Conservation (phyloP, 2,888 invertebrate species). For the Hypselothyrea guttata region DNA sequence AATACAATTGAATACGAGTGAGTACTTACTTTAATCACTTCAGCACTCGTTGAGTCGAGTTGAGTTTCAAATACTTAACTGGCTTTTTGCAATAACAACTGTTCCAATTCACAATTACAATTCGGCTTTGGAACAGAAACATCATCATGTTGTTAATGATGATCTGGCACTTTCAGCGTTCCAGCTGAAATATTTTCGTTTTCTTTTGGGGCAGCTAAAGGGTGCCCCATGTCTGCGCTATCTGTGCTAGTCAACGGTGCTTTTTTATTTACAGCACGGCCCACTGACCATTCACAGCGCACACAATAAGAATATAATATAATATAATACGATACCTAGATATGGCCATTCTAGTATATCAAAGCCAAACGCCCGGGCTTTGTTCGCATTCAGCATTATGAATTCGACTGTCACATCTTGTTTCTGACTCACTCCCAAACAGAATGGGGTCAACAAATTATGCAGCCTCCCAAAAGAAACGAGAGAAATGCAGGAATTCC, state of each 20-base stretch:
- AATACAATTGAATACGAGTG: constrained; percentile 16
- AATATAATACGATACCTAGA: constrained; percentile 5
- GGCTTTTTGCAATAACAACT: constrained; percentile 16
- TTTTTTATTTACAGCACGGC: constrained; percentile 24
- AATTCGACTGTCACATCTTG: constrained; percentile 33
- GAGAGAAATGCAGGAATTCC: not conserved
- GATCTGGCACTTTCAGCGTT: constrained; percentile 60
- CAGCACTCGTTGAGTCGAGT: constrained; percentile 14
- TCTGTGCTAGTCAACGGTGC: constrained; percentile 69
- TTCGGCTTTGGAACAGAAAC: constrained; percentile 11
- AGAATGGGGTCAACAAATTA: constrained; percentile 22
- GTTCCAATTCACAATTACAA: constrained; percentile 42
- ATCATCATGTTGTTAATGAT: constrained; percentile 24
- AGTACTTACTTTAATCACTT: constrained; percentile 31
- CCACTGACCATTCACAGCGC: constrained; percentile 23
- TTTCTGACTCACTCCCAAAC: not conserved
- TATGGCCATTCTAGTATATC: constrained; percentile 8
- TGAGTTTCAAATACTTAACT: constrained; percentile 12
- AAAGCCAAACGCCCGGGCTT: constrained; percentile 11
- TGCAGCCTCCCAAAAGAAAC: constrained; percentile 4
- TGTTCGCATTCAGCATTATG: constrained; percentile 36
- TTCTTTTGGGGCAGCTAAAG: constrained; percentile 47
- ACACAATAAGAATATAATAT: constrained; percentile 10
- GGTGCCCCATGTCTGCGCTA: constrained; percentile 1
- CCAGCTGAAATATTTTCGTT: constrained; percentile 72